Evolutionary conservation across 2,113 vertebrate species (phyloP).

Genomic region (Oostethus manadensis): DNA sequence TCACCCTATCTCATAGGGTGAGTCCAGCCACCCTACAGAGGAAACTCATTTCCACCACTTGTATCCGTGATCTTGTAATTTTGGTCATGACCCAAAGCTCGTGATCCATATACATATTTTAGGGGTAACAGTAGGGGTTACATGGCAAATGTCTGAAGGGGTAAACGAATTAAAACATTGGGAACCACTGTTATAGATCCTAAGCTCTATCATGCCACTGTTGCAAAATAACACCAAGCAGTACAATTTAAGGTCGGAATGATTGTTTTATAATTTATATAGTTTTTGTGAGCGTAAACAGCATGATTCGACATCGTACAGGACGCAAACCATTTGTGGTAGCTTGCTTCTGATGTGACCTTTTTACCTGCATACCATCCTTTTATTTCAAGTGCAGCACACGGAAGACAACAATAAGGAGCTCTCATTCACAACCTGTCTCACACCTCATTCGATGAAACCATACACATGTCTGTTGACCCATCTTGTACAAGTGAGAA

Average conservation of each 20-base stretch:
- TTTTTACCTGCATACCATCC: conserved; percentile 20
- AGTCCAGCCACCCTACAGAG: too few relatives aligned
- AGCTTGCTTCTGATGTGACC: conserved; percentile 1
- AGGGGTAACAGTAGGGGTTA: too few relatives aligned
- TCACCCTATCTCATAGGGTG: too few relatives aligned
- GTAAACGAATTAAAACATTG: too few relatives aligned
- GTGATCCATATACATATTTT: too few relatives aligned
- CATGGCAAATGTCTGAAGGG: too few relatives aligned
- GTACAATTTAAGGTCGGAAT: background rate
- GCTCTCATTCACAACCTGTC: conserved; percentile 4
- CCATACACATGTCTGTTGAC: conserved; percentile 19
- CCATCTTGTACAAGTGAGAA: conserved; percentile 37
- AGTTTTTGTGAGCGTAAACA: background rate
- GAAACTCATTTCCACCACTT: too few relatives aligned
- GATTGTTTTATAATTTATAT: background rate
- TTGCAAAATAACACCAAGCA: background rate
- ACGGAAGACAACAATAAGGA: conserved; percentile 2
- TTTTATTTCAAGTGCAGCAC: conserved; percentile 3
- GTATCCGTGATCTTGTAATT: too few relatives aligned
- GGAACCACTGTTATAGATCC: background rate
- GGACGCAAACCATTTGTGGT: background rate
- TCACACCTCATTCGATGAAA: conserved; percentile 7
- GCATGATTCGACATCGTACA: background rate
- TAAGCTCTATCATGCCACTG: background rate
- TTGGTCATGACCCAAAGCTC: too few relatives aligned